Base-by-base conservation (phyloP, 2,888 invertebrate genomes). In the Galerucella pusilla region DNA sequence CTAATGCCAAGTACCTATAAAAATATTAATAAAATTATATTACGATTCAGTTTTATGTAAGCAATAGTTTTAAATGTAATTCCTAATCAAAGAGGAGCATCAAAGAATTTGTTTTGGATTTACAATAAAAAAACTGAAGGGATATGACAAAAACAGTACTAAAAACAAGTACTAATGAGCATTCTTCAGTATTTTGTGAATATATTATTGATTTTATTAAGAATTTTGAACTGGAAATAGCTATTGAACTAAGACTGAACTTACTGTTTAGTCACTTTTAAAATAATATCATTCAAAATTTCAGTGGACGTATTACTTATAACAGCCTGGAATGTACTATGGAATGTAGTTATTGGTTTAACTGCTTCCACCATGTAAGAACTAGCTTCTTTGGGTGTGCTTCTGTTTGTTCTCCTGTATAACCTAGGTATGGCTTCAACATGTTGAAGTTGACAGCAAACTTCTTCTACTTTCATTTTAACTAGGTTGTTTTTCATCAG, bases 391-490 rank as follows among this genome's bases (percentile, higher is more conserved):
- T 92, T 92, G 0, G 97, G 97, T 42, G 94, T 90, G 80, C 94
- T 96, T 78, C 96, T 91, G 86, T 98, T 98, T 0, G 98, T 98
- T 86, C 97, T 93, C 71, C 97, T 90, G 86, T 96, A 98, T 73
- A 98, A 89, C 77, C 98, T 90, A 2, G 99, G 99, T 87, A 99
- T 96, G 86, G 98, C 97, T 81, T 93, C 94, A 5, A 98, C 97
- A 90, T 94, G 94, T 78, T 93, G 93, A 80, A 96, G 89, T 80
- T 93, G 91, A 35, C 89, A 86, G 68, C 91, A 89, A 83, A 92
- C 88, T 74, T 89, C 88, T 11, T 80, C 78, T 57, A 84, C 80
- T 81, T 86, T 85, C 57, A 84, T 77, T 45, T 76, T 77, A 54
- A 85, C 79, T 61, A 87, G 77, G 74, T 84, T 78, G 45, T 84